Evolutionary conservation across 2,888 invertebrate species (phyloP).

Genomic region (Cryptocheilus praepositus): DNA sequence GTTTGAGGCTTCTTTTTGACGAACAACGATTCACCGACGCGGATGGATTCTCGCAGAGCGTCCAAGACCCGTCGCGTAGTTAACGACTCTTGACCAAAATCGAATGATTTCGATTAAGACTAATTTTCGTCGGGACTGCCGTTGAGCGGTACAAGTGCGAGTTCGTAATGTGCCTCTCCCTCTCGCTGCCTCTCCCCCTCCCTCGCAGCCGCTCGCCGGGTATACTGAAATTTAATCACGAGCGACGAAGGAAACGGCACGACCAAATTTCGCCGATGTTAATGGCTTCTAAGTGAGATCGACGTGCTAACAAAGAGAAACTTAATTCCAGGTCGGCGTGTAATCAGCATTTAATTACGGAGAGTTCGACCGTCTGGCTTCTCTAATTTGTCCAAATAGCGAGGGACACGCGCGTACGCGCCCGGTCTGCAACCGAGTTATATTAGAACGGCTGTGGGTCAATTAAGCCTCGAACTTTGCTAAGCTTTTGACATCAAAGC

Average conservation of each 20-base stretch:
- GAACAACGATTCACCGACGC: neutral
- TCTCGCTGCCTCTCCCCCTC: neutral
- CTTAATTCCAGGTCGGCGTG: slow-evolving; percentile 42
- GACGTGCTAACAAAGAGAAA: slow-evolving; percentile 44
- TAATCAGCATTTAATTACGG: slow-evolving; percentile 43
- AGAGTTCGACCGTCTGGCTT: slow-evolving; percentile 36
- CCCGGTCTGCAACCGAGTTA: slow-evolving; percentile 19
- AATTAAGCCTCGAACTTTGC: slow-evolving; percentile 47
- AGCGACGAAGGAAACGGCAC: neutral
- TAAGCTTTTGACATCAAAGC: slow-evolving; percentile 28
- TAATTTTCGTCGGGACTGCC: too few relatives aligned
- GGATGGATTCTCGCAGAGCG: neutral
- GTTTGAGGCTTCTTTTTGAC: neutral
- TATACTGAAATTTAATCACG: slow-evolving; percentile 7
- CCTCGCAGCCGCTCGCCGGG: neutral
- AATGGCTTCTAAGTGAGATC: slow-evolving; percentile 32
- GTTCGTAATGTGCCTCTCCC: neutral
- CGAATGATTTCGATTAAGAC: too few relatives aligned
- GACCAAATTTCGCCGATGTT: slow-evolving; percentile 6
- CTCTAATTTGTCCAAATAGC: slow-evolving; percentile 46
- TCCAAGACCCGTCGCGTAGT: neutral
- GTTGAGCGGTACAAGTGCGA: too few relatives aligned
- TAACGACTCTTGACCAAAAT: neutral
- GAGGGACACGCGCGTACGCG: slow-evolving; percentile 22
- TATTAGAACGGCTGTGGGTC: slow-evolving; percentile 34